These are phyloP conservation scores for Ellobius talpinus DNA, from an alignment of 2,113 vertebrate genomes.

Conservation along the genomic window DNA sequence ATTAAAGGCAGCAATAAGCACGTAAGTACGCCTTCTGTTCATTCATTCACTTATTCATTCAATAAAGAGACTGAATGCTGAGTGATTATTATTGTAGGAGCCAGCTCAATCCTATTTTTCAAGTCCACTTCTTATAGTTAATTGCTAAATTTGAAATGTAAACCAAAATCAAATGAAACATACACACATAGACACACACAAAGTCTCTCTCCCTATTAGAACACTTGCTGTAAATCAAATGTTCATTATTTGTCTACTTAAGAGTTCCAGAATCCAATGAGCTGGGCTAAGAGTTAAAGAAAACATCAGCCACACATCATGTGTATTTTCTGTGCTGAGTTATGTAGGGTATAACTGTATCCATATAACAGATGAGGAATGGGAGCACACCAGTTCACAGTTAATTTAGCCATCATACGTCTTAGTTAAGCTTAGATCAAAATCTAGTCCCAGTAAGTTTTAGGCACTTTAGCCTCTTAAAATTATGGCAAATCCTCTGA, in stretches of 20 bases:
- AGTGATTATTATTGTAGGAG: background rate
- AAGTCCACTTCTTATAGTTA: conserved; percentile 33
- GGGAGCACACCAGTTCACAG: background rate
- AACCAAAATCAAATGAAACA: conserved; percentile 28
- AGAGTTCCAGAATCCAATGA: conserved; percentile 11
- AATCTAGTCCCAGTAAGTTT: background rate
- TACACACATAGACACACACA: background rate
- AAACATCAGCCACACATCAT: background rate
- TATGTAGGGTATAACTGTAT: background rate
- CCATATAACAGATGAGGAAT: background rate
- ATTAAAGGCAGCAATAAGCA: background rate
- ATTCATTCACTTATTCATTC: background rate
- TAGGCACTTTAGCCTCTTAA: background rate
- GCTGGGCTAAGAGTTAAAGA: conserved; percentile 7
- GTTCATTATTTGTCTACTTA: conserved; percentile 29
- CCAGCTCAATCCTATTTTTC: background rate
- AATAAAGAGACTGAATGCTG: background rate
- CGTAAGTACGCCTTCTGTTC: background rate
- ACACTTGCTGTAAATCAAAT: background rate
- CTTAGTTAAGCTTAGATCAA: background rate
- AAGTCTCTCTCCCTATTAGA: background rate
- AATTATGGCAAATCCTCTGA: background rate
- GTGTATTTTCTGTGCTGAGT: background rate
- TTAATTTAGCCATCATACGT: background rate
- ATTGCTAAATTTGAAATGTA: background rate